Conservation (phyloP, 2,113 vertebrate species). For the Paedocypris sp. region DNA sequence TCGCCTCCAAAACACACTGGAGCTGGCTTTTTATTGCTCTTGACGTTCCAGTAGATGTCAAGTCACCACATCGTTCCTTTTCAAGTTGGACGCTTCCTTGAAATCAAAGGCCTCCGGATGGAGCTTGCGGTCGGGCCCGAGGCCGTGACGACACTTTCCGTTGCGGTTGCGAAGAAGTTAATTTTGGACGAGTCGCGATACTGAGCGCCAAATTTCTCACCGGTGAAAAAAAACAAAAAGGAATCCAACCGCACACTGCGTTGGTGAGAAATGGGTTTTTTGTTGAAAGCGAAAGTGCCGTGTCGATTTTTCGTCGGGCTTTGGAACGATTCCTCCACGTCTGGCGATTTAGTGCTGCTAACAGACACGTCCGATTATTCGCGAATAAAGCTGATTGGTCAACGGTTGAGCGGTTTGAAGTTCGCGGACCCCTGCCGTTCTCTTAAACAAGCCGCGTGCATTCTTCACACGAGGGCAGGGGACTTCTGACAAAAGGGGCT, state of each 20-base stretch:
- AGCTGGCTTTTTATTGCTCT: slow-evolving; percentile 23
- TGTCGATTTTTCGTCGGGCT: too few species aligned
- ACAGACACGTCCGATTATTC: slow-evolving; percentile 31
- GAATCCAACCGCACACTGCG: too few species aligned
- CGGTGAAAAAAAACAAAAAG: too few species aligned
- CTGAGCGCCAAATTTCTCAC: slow-evolving; percentile 12
- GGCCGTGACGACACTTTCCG: slow-evolving; percentile 19
- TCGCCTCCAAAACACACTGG: slow-evolving; percentile 24
- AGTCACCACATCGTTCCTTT: slow-evolving; percentile 16
- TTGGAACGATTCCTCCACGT: slow-evolving; percentile 34
- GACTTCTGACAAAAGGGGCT: slow-evolving; percentile 10
- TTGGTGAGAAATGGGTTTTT: too few species aligned
- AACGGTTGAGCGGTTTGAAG: slow-evolving; percentile 37
- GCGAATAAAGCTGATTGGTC: slow-evolving; percentile 39
- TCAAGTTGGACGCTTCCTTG: slow-evolving; percentile 22
- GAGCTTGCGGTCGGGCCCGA: slow-evolving; percentile 13
- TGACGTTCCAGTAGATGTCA: slow-evolving; percentile 12
- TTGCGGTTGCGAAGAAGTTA: slow-evolving; percentile 1
- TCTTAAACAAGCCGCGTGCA: slow-evolving; percentile 20
- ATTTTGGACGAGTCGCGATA: background rate
- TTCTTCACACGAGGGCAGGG: slow-evolving; percentile 10
- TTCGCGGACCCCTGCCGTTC: slow-evolving; percentile 20
- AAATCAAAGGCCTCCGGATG: slow-evolving; percentile 16
- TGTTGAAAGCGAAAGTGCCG: too few species aligned
- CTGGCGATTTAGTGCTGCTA: slow-evolving; percentile 36